These are phyloP conservation scores for Channa maculata DNA, from an alignment of 2,113 vertebrate genomes.

Conservation along the genomic window DNA sequence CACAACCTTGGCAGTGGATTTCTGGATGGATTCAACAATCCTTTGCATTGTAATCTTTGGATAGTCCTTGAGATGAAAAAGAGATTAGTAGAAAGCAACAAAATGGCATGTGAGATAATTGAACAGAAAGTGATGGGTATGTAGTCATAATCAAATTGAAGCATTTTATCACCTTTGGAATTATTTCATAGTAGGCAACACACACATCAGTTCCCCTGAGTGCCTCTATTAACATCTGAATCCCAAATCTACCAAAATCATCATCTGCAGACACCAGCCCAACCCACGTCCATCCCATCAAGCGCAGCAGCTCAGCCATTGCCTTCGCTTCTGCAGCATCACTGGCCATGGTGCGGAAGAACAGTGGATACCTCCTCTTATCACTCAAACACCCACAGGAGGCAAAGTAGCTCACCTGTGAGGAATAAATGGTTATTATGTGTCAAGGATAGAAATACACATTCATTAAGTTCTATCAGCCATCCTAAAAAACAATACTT, in stretches of 20 bases:
- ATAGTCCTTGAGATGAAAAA: slow-evolving; percentile 6
- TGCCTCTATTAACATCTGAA: slow-evolving; percentile 65
- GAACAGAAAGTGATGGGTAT: neutral
- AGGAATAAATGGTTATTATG: neutral
- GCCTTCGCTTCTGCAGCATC: slow-evolving; percentile 70
- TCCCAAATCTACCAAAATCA: slow-evolving; percentile 71
- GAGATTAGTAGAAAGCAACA: neutral
- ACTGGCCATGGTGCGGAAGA: slow-evolving; percentile 67
- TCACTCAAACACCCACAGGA: slow-evolving; percentile 69
- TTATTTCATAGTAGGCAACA: slow-evolving; percentile 63
- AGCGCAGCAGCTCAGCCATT: slow-evolving; percentile 56
- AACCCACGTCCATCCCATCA: slow-evolving; percentile 72
- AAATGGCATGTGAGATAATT: neutral
- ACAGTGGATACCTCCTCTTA: slow-evolving; percentile 56
- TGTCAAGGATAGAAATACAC: too few relatives aligned
- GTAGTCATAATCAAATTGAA: slow-evolving; percentile 7
- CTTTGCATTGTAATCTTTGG: slow-evolving; percentile 37
- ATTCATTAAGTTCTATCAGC: too few relatives aligned
- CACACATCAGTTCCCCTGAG: slow-evolving; percentile 60
- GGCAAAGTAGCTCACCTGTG: slow-evolving; percentile 68
- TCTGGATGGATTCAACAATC: slow-evolving; percentile 61
- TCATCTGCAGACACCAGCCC: slow-evolving; percentile 67
- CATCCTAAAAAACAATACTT: too few relatives aligned
- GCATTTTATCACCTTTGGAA: slow-evolving; percentile 50
- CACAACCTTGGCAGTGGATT: slow-evolving; percentile 65